These are phyloP conservation scores for Tarsius wallacei DNA, from an alignment of 2,797 vertebrate genomes.

Conservation along the genomic window DNA sequence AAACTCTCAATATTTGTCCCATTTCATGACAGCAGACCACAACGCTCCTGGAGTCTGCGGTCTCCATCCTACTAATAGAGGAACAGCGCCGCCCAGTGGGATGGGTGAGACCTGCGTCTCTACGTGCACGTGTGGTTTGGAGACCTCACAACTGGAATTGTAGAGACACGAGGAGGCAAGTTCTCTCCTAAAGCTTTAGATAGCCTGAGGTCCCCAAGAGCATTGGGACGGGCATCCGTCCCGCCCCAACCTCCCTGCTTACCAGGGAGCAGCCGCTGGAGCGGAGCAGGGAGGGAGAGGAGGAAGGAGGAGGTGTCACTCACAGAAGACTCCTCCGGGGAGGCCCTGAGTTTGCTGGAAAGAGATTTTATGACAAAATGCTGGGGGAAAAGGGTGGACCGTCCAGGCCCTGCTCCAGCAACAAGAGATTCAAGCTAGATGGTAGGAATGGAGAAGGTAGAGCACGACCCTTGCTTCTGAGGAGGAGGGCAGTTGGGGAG, in stretches of 20 bases:
- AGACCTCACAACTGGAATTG: neutral
- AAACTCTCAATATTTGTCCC: neutral
- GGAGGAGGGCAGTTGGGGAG: neutral
- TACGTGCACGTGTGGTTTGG: too few species aligned
- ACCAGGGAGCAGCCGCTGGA: neutral
- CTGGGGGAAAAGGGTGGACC: neutral
- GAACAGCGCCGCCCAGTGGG: neutral
- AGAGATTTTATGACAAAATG: neutral
- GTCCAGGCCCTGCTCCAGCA: neutral
- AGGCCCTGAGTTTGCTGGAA: neutral
- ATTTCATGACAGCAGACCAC: neutral
- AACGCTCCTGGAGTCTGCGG: accelerated
- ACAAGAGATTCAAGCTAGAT: neutral
- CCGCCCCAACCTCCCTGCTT: neutral
- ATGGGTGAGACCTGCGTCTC: neutral
- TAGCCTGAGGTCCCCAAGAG: neutral
- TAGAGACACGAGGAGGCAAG: neutral
- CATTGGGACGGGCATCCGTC: neutral
- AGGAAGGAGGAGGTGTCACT: neutral
- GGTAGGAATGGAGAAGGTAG: too few species aligned
- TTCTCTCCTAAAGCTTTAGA: neutral
- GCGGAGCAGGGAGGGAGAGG: neutral
- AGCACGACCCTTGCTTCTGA: neutral
- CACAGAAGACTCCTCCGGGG: neutral
- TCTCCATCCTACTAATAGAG: neutral